These are phyloP conservation scores for Ophiothrix spiculata DNA, from an alignment of 35 echinoderm and acorn worm genomes.

Conservation along the genomic window DNA sequence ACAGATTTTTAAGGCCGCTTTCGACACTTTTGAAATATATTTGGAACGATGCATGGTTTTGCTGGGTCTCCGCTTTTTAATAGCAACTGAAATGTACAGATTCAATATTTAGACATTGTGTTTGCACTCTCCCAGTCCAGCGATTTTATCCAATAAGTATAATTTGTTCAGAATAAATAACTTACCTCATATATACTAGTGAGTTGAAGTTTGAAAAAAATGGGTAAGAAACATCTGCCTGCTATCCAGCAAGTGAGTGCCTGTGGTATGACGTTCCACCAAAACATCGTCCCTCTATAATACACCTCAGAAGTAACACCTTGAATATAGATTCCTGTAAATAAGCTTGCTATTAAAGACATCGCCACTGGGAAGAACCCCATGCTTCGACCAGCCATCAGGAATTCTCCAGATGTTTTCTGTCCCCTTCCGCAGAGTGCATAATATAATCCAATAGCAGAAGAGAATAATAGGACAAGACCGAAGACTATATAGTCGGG, in stretches of 20 bases:
- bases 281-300: slow-evolving; percentile 13
- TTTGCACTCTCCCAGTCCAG: too few species aligned
- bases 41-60: too few species aligned
- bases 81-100: too few species aligned
- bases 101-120: too few species aligned
- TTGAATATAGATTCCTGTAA: slow-evolving; percentile 21
- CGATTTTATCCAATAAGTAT: too few species aligned
- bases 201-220: not conserved
- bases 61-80: too few species aligned
- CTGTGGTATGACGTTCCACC: slow-evolving; percentile 8
- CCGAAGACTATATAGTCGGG: slow-evolving; percentile 24
- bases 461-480: slow-evolving; percentile 11
- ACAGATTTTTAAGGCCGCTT: too few species aligned
- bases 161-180: too few species aligned
- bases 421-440: not conserved
- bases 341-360: slow-evolving; percentile 27
- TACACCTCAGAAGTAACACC: slow-evolving; percentile 21
- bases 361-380: slow-evolving; percentile 24
- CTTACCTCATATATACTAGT: slow-evolving; percentile 31
- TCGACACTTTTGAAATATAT: too few species aligned
- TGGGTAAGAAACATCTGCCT: slow-evolving; percentile 11
- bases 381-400: slow-evolving; percentile 24
- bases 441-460: slow-evolving; percentile 23
- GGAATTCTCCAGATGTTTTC: slow-evolving; percentile 14
- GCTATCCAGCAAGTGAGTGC: not conserved